These are phyloP conservation scores for Gastracanthus pulcherrimus DNA, from an alignment of 2,888 invertebrate genomes.

Conservation along the genomic window DNA sequence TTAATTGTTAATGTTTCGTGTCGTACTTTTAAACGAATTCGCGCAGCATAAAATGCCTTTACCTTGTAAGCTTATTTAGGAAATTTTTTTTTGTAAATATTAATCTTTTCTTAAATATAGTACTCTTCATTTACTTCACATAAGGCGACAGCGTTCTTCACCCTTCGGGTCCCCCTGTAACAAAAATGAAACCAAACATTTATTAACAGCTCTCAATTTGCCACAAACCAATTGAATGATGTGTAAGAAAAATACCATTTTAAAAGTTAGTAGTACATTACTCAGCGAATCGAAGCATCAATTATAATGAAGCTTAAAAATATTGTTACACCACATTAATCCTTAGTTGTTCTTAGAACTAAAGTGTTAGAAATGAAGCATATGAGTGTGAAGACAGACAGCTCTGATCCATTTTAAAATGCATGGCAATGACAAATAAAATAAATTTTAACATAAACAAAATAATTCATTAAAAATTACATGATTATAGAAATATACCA, in stretches of 20 bases:
- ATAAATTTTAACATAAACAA: slow-evolving; percentile 25
- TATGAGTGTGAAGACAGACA: slow-evolving; percentile 56
- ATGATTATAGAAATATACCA: too few relatives aligned
- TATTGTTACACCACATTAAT: background rate
- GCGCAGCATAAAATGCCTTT: slow-evolving; percentile 57
- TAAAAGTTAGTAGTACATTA: background rate
- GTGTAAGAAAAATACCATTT: background rate
- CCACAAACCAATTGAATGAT: too few relatives aligned
- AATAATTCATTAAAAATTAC: background rate
- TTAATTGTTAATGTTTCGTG: slow-evolving; percentile 16
- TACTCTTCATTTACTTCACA: slow-evolving; percentile 75
- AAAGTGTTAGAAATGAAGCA: slow-evolving; percentile 42
- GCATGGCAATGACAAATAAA: slow-evolving; percentile 30
- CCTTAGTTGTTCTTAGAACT: background rate
- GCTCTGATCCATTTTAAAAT: slow-evolving; percentile 53
- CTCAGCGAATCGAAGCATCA: slow-evolving; percentile 9
- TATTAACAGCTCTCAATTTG: background rate
- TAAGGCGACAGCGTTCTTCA: slow-evolving; percentile 81
- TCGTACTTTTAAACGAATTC: slow-evolving; percentile 52
- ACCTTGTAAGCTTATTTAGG: slow-evolving; percentile 52
- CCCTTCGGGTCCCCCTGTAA: slow-evolving; percentile 77
- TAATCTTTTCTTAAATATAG: slow-evolving; percentile 48
- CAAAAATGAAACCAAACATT: slow-evolving; percentile 52
- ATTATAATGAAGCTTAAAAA: slow-evolving; percentile 1
- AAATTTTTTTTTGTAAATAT: slow-evolving; percentile 49